A percentile compares a stretch with the other conserved stretches of the same genome.
These are phyloP conservation scores for Heliconius congener DNA, from an alignment of 1,140 invertebrate genomes.

Conservation along the genomic window DNA sequence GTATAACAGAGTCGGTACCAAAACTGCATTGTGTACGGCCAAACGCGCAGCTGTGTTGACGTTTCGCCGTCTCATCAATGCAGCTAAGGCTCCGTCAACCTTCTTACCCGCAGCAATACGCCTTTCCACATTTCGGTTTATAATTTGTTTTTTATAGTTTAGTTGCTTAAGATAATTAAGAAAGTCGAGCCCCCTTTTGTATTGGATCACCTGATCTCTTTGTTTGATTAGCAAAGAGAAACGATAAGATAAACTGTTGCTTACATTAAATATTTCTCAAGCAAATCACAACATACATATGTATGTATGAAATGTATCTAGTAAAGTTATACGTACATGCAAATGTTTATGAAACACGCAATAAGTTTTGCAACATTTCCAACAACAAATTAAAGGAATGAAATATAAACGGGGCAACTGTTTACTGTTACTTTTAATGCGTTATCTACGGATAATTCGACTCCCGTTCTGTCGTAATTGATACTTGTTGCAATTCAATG, in stretches of 20 bases:
- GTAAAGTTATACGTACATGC: background rate
- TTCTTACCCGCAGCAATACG: too few relatives aligned
- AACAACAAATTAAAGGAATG: background rate
- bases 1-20: too few relatives aligned
- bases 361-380: background rate
- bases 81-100: too few relatives aligned
- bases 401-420: background rate
- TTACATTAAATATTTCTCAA: slow-evolving; percentile 24
- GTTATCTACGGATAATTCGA: slow-evolving; percentile 41
- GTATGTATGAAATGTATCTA: background rate
- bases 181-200: slow-evolving; percentile 52
- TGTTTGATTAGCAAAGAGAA: slow-evolving; percentile 52
- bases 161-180: slow-evolving; percentile 31
- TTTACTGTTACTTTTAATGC: slow-evolving; percentile 25
- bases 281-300: slow-evolving; percentile 39
- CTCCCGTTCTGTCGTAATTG: slow-evolving; percentile 47
- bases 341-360: background rate
- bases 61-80: too few relatives aligned
- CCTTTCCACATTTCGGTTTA: background rate
- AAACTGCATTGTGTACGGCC: too few relatives aligned
- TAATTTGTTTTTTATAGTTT: background rate
- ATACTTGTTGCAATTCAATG: slow-evolving; percentile 46
- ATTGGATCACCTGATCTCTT: slow-evolving; percentile 47
- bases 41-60: too few relatives aligned
- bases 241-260: slow-evolving; percentile 55